Base-by-base conservation (phyloP, 2,888 invertebrate species). In the Apeira syringaria region DNA sequence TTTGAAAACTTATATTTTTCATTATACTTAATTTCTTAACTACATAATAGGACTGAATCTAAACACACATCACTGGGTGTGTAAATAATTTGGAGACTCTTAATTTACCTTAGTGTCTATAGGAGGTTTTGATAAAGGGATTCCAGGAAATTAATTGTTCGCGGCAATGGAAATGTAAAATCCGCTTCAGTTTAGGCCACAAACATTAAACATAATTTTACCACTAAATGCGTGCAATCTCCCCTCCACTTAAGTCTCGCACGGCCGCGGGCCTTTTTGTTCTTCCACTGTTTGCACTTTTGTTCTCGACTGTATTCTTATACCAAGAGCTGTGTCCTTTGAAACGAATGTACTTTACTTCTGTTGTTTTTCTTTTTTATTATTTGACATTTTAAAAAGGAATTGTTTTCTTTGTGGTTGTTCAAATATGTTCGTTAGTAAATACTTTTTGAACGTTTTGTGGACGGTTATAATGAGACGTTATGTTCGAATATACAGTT, bases 221-320 rank as follows among this genome's bases (percentile, higher is more conserved):
- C n/a, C n/a, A 35, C 17, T 8, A 18, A 25, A 18, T 15, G 17
- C 10, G 24, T 5, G 3, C 40, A 33, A 26, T 22, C 9, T 17
- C 51, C 53, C 49, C 49, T 46, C 52, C 46, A 41, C 50, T 49
- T 49, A 26, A 28, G 30, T 27, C 17, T 9, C 41, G 36, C 37
- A 41, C 37, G 33, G 11, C 37, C 35, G 47, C 47, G 25, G 44
- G 47, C 40, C 47, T 44, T 48, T 55, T 55, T 46, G 45, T 51
- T 36, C 44, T 41, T 34, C 12, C 31, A 12, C 41, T 34, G 40
- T 41, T 47, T 43, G 41, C 47, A 53, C 56, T 53, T 53, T 49
- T 56, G 53, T 51, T 26, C 46, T 27, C 52, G 47, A 52, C 55
- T 55, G 55, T 52, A 51, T 47, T 47, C 49, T 50, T 47, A 27